Evolutionary conservation across 2,113 vertebrate genomes (phyloP).

Genomic region (Alouatta palliata): DNA sequence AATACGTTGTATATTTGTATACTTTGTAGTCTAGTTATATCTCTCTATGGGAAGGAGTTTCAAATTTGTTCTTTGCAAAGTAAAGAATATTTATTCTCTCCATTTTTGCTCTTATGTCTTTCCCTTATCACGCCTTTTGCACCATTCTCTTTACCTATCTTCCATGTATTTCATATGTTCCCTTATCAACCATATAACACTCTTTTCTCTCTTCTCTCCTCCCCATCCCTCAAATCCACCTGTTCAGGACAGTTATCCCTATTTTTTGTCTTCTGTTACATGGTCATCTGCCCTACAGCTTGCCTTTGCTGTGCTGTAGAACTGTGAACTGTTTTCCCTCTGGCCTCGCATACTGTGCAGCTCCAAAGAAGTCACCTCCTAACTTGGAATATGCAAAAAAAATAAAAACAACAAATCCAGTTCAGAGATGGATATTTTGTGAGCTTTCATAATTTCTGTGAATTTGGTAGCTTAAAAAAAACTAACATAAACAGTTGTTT

Average conservation of each 20-base stretch:
- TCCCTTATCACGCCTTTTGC: not conserved
- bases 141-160: not conserved
- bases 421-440: not conserved
- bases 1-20: not conserved
- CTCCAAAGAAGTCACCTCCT: not conserved
- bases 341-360: rapidly evolving
- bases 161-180: not conserved
- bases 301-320: rapidly evolving
- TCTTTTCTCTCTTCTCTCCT: not conserved
- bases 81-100: not conserved
- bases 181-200: rapidly evolving
- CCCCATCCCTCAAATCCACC: not conserved
- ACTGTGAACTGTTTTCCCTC: too few species aligned
- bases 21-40: not conserved
- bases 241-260: not conserved
- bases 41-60: not conserved
- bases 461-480: not conserved
- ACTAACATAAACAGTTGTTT: not conserved
- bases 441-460: not conserved
- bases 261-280: rapidly evolving
- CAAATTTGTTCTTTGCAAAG: not conserved
- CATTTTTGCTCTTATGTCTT: not conserved
- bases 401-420: not conserved
- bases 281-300: not conserved
- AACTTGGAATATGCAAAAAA: not conserved